Evolutionary conservation across 2,888 invertebrate genomes (phyloP).

Genomic region (Autographa pulchrina): DNA sequence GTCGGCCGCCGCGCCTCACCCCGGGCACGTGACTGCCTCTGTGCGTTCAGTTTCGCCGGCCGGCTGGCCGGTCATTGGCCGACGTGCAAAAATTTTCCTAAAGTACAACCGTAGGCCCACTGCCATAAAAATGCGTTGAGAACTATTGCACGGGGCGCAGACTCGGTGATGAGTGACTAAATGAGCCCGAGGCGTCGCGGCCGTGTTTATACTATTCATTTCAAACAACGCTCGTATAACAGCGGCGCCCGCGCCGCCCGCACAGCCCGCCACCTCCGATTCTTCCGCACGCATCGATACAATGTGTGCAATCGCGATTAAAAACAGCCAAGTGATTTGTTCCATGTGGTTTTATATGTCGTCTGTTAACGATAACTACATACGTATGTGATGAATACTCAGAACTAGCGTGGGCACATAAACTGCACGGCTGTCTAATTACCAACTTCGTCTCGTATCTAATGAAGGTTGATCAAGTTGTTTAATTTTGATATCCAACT

Average conservation of each 20-base stretch:
- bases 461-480: conserved; percentile 12
- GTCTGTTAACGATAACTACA: conserved; percentile 63
- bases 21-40: conserved; percentile 89
- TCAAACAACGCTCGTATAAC: conserved; percentile 78
- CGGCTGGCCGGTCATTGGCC: conserved; percentile 87
- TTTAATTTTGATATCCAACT: conserved; percentile 20
- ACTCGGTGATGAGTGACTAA: conserved; percentile 73
- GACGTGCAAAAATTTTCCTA: conserved; percentile 78
- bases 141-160: conserved; percentile 74
- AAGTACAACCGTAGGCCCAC: conserved; percentile 75
- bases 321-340: conserved; percentile 69
- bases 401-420: conserved; percentile 43
- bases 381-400: conserved; percentile 56
- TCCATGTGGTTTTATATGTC: conserved; percentile 71
- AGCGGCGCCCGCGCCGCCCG: conserved; percentile 70
- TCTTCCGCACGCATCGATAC: conserved; percentile 69
- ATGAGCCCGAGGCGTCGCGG: conserved; percentile 66
- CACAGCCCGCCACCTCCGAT: conserved; percentile 59
- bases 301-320: conserved; percentile 69
- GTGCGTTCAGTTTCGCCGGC: conserved; percentile 82
- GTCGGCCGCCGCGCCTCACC: conserved; percentile 88
- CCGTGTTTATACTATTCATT: conserved; percentile 73
- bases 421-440: conserved; percentile 39
- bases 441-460: conserved; percentile 14
- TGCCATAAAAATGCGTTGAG: conserved; percentile 79